These are phyloP conservation scores for Anorthoa munda DNA, from an alignment of 2,888 invertebrate genomes.

Conservation along the genomic window DNA sequence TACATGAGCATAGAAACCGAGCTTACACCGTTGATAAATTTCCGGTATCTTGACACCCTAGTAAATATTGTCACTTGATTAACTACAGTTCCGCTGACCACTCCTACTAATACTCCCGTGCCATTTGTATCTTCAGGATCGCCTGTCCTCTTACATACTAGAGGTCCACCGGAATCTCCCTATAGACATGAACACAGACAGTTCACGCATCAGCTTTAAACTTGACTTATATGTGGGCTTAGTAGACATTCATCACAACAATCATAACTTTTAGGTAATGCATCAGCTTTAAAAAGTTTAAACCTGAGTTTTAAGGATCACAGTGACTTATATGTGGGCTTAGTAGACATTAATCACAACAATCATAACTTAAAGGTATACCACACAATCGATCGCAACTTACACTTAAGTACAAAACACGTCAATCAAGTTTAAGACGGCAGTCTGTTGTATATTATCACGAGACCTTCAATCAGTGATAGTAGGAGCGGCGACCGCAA, in stretches of 20 bases:
- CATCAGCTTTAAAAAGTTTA: background rate
- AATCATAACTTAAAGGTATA: no score
- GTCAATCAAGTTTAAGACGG: no score
- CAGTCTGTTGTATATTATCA: no score
- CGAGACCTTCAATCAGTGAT: no score
- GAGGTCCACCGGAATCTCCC: conserved; percentile 85
- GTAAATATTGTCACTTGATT: conserved; percentile 67
- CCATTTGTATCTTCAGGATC: conserved; percentile 70
- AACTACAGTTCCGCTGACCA: conserved; percentile 62
- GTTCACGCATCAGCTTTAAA: background rate
- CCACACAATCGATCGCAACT: no score
- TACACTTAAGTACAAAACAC: no score
- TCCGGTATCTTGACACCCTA: conserved; percentile 66
- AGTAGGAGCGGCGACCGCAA: no score
- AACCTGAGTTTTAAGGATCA: background rate
- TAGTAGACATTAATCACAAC: no score
- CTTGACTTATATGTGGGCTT: no score
- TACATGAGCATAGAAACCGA: conserved; percentile 1
- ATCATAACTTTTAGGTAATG: no score
- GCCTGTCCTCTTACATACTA: conserved; percentile 75
- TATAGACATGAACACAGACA: conserved; percentile 54
- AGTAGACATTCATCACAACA: no score
- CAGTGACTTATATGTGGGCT: no score
- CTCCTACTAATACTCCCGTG: conserved; percentile 74
- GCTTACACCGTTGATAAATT: conserved; percentile 41